These are phyloP conservation scores for Heliconius sara DNA, from an alignment of 2,888 invertebrate genomes.

Conservation along the genomic window DNA sequence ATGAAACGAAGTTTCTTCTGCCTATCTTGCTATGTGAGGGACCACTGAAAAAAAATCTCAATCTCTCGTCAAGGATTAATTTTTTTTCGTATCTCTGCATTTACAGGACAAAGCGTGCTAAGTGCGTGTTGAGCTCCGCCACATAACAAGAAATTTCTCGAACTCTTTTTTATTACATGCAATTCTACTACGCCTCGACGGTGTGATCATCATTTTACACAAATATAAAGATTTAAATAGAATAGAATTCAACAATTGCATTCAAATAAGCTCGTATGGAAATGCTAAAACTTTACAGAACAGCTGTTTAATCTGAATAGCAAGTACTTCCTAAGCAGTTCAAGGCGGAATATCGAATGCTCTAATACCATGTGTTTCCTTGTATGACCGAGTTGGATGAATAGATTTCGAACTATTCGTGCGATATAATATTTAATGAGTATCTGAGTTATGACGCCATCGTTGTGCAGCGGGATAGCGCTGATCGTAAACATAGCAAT, in stretches of 20 bases:
- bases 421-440: background rate
- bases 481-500: background rate
- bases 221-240: conserved; percentile 16
- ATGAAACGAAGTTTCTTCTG: too few species aligned
- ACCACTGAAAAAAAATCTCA: too few species aligned
- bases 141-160: background rate
- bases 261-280: conserved; percentile 23
- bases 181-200: too few species aligned
- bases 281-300: conserved; percentile 20
- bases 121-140: background rate
- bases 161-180: background rate
- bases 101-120: background rate
- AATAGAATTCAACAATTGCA: conserved; percentile 17
- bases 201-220: background rate
- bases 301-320: conserved; percentile 30
- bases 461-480: background rate
- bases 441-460: background rate
- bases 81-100: too few species aligned
- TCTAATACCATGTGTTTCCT: conserved; percentile 30
- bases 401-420: conserved; percentile 6
- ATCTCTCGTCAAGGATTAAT: too few species aligned
- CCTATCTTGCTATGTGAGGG: too few species aligned
- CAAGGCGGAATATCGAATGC: conserved; percentile 25
- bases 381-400: conserved; percentile 24
- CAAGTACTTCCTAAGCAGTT: conserved; percentile 22